phyloP scores from a whole-genome alignment of 92 coral and sea anemone species.

The Hydrozoanthus gracilis region DNA sequence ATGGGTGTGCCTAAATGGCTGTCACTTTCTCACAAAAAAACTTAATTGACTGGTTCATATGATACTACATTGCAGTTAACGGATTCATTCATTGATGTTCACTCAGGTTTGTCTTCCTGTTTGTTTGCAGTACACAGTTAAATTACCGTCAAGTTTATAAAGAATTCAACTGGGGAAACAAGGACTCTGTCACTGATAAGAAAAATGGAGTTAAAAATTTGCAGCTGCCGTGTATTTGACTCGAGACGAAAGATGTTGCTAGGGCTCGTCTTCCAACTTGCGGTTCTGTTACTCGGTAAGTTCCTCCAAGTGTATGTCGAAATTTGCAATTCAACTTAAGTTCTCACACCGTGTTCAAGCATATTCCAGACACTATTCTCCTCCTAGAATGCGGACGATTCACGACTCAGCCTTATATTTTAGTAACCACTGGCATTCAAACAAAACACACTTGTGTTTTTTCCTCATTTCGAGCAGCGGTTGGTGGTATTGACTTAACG shows the following conservation, averaged over 20 bases:
- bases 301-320: neutral
- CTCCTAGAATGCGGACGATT: neutral
- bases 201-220: conserved; percentile 15
- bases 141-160: neutral
- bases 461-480: neutral
- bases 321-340: neutral
- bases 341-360: neutral
- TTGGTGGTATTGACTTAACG: neutral
- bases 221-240: conserved; percentile 1
- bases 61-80: neutral
- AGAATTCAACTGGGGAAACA: neutral
- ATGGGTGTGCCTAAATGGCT: conserved; percentile 41
- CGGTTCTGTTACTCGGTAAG: conserved; percentile 10
- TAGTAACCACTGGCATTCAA: too few species aligned
- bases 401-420: too few species aligned
- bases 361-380: neutral
- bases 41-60: neutral
- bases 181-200: neutral
- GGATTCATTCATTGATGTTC: conserved; percentile 4
- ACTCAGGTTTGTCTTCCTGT: conserved; percentile 4
- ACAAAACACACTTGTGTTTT: neutral
- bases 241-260: conserved; percentile 11
- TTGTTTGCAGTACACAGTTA: neutral
- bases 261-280: neutral
- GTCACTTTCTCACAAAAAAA: conserved; percentile 17